Evolutionary conservation across 2,888 invertebrate species (phyloP), one percentile per base, ranked within the genome.

Genomic region (Diploptera punctata): DNA sequence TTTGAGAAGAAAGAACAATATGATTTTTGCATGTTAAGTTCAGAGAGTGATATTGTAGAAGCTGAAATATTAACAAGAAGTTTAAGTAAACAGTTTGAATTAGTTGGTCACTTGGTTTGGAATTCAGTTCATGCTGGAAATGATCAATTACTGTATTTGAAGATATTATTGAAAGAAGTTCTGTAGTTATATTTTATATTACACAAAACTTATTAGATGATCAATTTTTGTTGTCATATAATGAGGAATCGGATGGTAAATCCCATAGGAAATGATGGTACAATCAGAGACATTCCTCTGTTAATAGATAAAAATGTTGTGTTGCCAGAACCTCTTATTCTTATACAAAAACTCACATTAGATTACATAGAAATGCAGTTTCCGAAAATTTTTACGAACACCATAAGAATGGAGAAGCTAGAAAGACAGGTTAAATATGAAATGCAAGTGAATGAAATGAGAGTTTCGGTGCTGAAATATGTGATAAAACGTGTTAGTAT

Each of bases 1-100:
- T n/a, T n/a, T n/a, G n/a, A n/a, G n/a, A n/a, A n/a, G n/a, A 57
- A 29, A 24, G 57, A 57, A 3, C 57, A 57, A n/a, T 57, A 57
- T 29, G 57, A 57, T 16, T 57, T 57, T n/a, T 57, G 57, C 26
- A 57, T 57, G 57, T 29, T 57, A 3, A n/a, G 57, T 57, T 57
- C 57, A 29, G 57, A 57, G 18, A 57, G 16, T 29, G 57, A 57
- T 57, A 16, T 29, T 3, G 24, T 16, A n/a, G 29, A 29, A 29
- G 57, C 57, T 29, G 57, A 57, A 57, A 18, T n/a, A 29, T 57
- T 57, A 29, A 57, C 57, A 29, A 24, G 18, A 29, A 13, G 29
- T 18, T 29, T 57, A 24, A 57, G 57, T 18, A 29, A 29, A 2
- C 57, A 29, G 4, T 57, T 13, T 29, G n/a, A n/a, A 29, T 29